Conservation (phyloP, 2,113 vertebrate genomes). For the Petaurus breviceps region DNA sequence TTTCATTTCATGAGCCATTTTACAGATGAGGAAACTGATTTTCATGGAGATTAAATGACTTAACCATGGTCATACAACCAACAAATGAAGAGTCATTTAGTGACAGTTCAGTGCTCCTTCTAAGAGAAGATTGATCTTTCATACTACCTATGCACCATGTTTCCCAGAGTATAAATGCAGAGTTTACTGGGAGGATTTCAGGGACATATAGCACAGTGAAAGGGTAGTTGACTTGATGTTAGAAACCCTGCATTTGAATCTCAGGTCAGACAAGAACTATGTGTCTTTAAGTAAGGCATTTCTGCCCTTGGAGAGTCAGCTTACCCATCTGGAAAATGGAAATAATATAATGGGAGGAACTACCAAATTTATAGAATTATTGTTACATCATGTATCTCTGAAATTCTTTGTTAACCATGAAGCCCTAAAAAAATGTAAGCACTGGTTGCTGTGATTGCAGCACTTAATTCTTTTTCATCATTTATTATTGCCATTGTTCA, state of each 20-base stretch:
- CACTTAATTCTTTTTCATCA: neutral
- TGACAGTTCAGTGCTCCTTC: neutral
- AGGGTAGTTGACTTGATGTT: slow-evolving; percentile 69
- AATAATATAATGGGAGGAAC: neutral
- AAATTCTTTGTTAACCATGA: slow-evolving; percentile 8
- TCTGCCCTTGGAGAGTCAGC: slow-evolving; percentile 1
- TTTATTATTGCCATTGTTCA: neutral
- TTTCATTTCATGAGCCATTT: neutral
- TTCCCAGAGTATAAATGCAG: neutral
- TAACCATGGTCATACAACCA: neutral
- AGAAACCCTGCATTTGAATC: slow-evolving; percentile 49
- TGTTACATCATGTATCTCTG: neutral
- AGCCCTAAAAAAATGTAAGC: neutral
- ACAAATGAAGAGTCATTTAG: neutral
- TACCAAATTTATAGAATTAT: neutral
- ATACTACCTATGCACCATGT: neutral
- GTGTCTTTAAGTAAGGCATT: neutral
- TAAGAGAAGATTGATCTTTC: neutral
- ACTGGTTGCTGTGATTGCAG: neutral
- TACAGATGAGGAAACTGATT: neutral
- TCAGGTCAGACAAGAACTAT: neutral
- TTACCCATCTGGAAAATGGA: slow-evolving; percentile 34
- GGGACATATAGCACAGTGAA: neutral
- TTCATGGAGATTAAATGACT: neutral
- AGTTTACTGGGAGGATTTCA: neutral